These are phyloP conservation scores for Danio jaintianensis DNA, from an alignment of 2,797 vertebrate species.

Conservation along the genomic window DNA sequence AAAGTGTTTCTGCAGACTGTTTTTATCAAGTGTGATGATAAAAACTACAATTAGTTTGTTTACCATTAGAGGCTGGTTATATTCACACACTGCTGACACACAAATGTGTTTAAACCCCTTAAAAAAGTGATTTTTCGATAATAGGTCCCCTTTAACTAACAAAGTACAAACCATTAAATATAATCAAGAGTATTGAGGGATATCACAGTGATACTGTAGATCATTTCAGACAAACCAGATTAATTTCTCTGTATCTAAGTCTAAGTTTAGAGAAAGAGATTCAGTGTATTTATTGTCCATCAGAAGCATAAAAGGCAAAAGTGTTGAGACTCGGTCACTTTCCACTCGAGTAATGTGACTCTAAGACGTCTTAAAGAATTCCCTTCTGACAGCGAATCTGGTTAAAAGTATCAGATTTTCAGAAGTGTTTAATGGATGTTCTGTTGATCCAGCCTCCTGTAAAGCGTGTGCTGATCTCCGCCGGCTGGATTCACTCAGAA, in stretches of 20 bases:
- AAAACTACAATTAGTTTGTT: too few species aligned
- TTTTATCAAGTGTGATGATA: too few species aligned
- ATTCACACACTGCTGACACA: too few species aligned
- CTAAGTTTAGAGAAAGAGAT: conserved; percentile 1
- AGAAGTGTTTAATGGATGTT: conserved; percentile 20
- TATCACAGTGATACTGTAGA: not conserved
- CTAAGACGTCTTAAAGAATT: conserved; percentile 15
- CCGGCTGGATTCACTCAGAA: not conserved
- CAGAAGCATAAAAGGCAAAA: conserved; percentile 7
- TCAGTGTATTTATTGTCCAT: conserved; percentile 43
- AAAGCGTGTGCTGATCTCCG: not conserved
- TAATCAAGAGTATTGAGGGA: not conserved
- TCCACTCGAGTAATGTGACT: conserved; percentile 13
- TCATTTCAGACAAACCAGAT: not conserved
- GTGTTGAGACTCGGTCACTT: not conserved
- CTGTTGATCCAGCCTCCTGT: conserved; percentile 22
- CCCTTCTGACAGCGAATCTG: not conserved
- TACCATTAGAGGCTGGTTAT: too few species aligned
- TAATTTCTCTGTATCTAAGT: not conserved
- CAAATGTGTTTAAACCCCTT: too few species aligned
- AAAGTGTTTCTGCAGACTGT: too few species aligned
- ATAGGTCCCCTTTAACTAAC: too few species aligned
- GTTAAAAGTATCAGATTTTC: conserved; percentile 1
- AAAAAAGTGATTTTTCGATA: too few species aligned
- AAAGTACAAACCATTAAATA: not conserved